These are phyloP conservation scores for Ditula angustiorana DNA, from an alignment of 2,888 invertebrate genomes.

Conservation along the genomic window DNA sequence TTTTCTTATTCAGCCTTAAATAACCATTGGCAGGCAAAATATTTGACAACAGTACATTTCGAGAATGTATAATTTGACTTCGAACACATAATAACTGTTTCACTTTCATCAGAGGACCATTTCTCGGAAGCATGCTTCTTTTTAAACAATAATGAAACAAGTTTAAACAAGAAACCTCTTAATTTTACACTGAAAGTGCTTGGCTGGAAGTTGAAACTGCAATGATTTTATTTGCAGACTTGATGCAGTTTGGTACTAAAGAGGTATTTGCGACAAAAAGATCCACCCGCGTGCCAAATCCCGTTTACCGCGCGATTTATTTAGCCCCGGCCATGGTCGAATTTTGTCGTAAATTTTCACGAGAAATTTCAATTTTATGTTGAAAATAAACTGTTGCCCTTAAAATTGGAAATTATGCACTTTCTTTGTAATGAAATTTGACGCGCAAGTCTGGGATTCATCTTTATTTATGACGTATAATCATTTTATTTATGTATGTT, in stretches of 20 bases:
- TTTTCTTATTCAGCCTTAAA: conserved; percentile 14
- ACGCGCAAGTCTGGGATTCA: background rate
- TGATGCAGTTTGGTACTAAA: background rate
- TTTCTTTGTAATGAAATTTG: background rate
- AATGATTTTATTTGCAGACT: background rate
- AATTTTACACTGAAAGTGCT: background rate
- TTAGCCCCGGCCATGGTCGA: conserved; percentile 26
- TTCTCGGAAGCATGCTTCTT: conserved; percentile 41
- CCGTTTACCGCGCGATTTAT: conserved; percentile 34
- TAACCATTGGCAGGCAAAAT: conserved; percentile 24
- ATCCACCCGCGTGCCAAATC: conserved; percentile 31
- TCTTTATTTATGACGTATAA: background rate
- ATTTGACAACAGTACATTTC: conserved; percentile 27
- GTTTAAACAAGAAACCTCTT: background rate
- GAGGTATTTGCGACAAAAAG: conserved; percentile 19
- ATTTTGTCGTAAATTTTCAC: conserved; percentile 30
- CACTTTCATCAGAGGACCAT: conserved; percentile 46
- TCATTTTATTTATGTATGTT: too few relatives aligned
- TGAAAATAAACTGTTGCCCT: conserved; percentile 1
- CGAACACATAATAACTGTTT: conserved; percentile 47
- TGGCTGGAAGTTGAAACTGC: background rate
- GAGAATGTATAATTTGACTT: conserved; percentile 47
- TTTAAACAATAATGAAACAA: background rate
- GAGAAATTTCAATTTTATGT: conserved; percentile 28
- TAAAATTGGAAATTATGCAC: conserved; percentile 19